Conservation (phyloP, 1,140 invertebrate species). For the Drosophila bifasciata region DNA sequence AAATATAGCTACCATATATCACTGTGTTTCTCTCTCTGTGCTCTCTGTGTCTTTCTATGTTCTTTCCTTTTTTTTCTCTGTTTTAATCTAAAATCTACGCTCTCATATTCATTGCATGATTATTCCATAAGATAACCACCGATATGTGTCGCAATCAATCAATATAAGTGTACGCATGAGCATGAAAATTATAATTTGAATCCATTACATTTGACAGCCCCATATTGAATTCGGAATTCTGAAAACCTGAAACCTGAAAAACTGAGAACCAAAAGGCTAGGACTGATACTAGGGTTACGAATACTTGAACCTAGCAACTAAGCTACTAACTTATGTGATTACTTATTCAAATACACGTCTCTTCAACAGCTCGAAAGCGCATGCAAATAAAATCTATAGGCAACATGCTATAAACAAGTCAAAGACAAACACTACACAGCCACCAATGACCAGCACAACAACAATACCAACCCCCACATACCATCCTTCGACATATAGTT, state of each 20-base stretch:
- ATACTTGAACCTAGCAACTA: slow-evolving; percentile 17
- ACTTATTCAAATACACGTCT: slow-evolving; percentile 71
- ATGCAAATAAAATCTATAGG: slow-evolving; percentile 74
- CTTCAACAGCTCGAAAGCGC: slow-evolving; percentile 83
- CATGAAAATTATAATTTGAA: slow-evolving; percentile 26
- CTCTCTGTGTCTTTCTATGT: neutral
- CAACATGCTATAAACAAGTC: slow-evolving; percentile 60
- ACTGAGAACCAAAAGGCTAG: slow-evolving; percentile 49
- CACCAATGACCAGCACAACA: slow-evolving; percentile 28
- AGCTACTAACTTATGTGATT: slow-evolving; percentile 74
- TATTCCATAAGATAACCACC: slow-evolving; percentile 36
- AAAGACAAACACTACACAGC: slow-evolving; percentile 47
- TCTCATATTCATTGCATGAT: slow-evolving; percentile 37
- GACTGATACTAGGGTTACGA: neutral
- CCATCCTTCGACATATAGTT: slow-evolving; percentile 46
- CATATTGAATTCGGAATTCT: slow-evolving; percentile 2
- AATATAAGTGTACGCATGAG: slow-evolving; percentile 45
- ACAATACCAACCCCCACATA: slow-evolving; percentile 9
- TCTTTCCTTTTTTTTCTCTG: no score
- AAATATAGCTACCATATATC: slow-evolving; percentile 6
- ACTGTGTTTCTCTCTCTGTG: slow-evolving; percentile 3
- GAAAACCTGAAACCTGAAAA: neutral
- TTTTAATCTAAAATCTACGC: slow-evolving; percentile 3
- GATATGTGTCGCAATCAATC: slow-evolving; percentile 12
- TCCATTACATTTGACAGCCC: slow-evolving; percentile 2